phyloP scores from a whole-genome alignment of 2,797 vertebrate species.

The Pagetopsis macropterus region DNA sequence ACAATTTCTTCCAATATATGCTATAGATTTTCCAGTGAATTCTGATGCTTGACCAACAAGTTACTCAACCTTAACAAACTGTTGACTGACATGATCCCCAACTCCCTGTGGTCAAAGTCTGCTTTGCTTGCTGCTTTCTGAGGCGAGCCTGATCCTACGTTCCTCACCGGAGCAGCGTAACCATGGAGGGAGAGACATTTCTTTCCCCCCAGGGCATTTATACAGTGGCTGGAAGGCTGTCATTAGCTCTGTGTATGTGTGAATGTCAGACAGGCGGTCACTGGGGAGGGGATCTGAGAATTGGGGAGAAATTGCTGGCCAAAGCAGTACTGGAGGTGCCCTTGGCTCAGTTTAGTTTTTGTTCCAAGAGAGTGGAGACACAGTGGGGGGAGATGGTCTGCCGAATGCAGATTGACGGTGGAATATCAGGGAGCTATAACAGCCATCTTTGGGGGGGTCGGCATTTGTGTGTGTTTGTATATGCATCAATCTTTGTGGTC shows the following conservation, averaged over 20 bases:
- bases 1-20: neutral
- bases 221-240: conserved; percentile 67
- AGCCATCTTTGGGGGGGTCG: conserved; percentile 29
- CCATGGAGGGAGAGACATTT: conserved; percentile 55
- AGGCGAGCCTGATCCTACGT: conserved; percentile 56
- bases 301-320: conserved; percentile 74
- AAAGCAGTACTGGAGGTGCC: conserved; percentile 83
- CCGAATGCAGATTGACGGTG: conserved; percentile 70
- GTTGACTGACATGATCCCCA: conserved; percentile 59
- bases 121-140: conserved; percentile 62
- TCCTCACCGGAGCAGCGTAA: conserved; percentile 50
- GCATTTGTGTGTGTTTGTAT: neutral
- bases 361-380: conserved; percentile 77
- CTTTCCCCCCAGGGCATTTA: conserved; percentile 56
- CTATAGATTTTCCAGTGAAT: neutral
- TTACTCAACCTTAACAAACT: conserved; percentile 41
- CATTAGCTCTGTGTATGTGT: conserved; percentile 72
- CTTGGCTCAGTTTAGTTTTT: conserved; percentile 80
- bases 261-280: conserved; percentile 72
- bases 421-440: conserved; percentile 60
- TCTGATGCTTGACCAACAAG: conserved; percentile 20
- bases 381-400: conserved; percentile 48
- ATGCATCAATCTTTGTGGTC: conserved; percentile 18
- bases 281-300: conserved; percentile 68
- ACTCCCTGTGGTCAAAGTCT: conserved; percentile 53